phyloP scores from a whole-genome alignment of 2,888 invertebrate species.

The Agrotis clavis region DNA sequence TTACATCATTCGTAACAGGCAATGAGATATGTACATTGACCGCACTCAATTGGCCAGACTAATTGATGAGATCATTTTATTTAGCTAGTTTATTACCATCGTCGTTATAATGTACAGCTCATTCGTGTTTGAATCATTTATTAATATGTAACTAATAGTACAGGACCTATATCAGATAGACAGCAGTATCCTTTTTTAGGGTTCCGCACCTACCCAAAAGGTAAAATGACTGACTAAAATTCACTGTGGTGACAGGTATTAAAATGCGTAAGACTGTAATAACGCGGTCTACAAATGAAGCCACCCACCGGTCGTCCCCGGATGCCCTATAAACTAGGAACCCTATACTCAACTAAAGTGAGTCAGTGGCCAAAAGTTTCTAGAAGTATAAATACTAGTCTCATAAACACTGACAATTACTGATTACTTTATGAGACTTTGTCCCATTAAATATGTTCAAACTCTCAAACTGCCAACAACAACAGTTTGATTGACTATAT shows the following conservation, averaged over 20 bases:
- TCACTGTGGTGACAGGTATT: too few relatives aligned
- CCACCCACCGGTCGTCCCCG: too few relatives aligned
- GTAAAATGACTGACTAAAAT: too few relatives aligned
- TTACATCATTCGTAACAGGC: conserved; percentile 46
- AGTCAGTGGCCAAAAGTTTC: too few relatives aligned
- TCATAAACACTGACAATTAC: conserved; percentile 7
- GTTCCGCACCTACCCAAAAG: too few relatives aligned
- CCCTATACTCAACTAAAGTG: too few relatives aligned
- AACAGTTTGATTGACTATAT: conserved; percentile 26
- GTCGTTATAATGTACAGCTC: background rate
- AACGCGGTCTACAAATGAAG: too few relatives aligned
- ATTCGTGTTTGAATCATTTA: background rate
- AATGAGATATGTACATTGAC: conserved; percentile 43
- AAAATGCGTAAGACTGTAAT: too few relatives aligned
- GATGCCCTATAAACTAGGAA: too few relatives aligned
- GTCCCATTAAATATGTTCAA: conserved; percentile 11
- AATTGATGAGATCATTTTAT: conserved; percentile 53
- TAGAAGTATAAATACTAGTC: too few relatives aligned
- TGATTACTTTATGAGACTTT: conserved; percentile 1
- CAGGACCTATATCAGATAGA: too few relatives aligned
- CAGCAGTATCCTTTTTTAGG: too few relatives aligned
- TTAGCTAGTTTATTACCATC: background rate
- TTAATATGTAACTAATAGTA: background rate
- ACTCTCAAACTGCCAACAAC: conserved; percentile 16
- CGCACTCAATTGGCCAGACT: conserved; percentile 27